phyloP scores from a whole-genome alignment of 2,888 invertebrate species.

The Heliconius cydno region DNA sequence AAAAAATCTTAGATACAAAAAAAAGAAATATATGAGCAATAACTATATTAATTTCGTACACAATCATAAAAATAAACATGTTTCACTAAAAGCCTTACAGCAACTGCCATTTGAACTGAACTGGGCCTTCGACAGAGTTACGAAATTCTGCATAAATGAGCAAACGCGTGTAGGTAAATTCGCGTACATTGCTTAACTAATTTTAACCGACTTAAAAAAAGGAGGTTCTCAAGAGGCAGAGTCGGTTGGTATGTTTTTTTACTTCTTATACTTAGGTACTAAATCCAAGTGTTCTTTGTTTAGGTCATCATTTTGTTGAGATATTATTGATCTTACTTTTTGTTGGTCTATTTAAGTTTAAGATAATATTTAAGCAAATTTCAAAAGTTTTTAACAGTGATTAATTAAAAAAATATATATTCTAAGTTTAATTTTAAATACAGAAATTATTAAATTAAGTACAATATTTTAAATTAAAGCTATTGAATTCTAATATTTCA shows the following conservation, averaged over 20 bases:
- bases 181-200: conserved; percentile 28
- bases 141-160: conserved; percentile 42
- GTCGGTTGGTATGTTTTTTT: no score
- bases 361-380: neutral
- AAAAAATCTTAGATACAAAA: no score
- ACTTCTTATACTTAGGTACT: conserved; percentile 6
- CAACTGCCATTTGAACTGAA: conserved; percentile 40
- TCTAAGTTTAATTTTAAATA: neutral
- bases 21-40: no score
- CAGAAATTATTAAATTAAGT: neutral
- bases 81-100: conserved; percentile 30
- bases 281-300: neutral
- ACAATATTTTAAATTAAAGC: neutral
- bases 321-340: neutral
- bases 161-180: conserved; percentile 32
- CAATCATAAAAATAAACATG: conserved; percentile 25
- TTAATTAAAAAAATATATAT: neutral
- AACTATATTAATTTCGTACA: no score
- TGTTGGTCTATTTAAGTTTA: neutral
- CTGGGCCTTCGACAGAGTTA: conserved; percentile 39
- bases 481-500: no score
- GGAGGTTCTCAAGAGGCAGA: no score
- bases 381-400: neutral
- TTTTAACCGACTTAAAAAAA: neutral
- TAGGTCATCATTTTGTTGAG: neutral